Evolutionary conservation across 1,140 invertebrate genomes (phyloP), one percentile per base, ranked within the genome.

Genomic region (Helicoverpa armigera): DNA sequence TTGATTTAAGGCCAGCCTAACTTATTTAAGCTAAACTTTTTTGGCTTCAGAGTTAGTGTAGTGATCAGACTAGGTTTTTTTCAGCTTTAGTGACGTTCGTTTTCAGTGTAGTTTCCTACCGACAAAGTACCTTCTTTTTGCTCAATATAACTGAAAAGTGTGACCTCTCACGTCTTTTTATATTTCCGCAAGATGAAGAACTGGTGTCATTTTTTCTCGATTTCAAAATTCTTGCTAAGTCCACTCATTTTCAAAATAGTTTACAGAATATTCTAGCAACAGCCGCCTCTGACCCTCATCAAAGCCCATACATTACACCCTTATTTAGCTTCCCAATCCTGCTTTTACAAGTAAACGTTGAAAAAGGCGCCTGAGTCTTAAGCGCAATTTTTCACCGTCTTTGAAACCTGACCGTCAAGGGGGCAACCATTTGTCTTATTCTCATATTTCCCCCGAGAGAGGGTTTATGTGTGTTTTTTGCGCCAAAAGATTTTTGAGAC

Each of bases 391-490:
- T 58, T 74, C 51, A 74, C 54, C 54, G 70, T 56, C 70, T 74
- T 58, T 13, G 54, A 54, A 74, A 74, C 54, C 54, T 74, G 70
- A 74, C 70, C 70, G 70, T 58, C 54, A 58, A 29, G 29, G 51
- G 31, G 58, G 29, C 29, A 58, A 74, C 70, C 29, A 74, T 74
- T 74, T 74, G 70, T 74, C 70, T 74, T 74, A 56, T 74, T 74
- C 70, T 74, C 70, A 74, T 74, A 74, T 74, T 74, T 74, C 70
- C 70, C 70, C n/a, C 51, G 70, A 58, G 70, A 74, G 48, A 56
- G 70, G 53, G 53, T 74, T 58, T 58, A 67, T 70, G 67, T 50
- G 50, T 53, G 31, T 70, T 72, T 72, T 72, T 29, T 14, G 48
- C 43, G 2, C 53, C 58, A 58, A 54, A 74, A 58, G 58, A 74